A percentile compares a stretch with the other conserved stretches of the same genome.
These are phyloP conservation scores for Empidonax traillii DNA, from an alignment of 2,113 vertebrate genomes.

Conservation along the genomic window DNA sequence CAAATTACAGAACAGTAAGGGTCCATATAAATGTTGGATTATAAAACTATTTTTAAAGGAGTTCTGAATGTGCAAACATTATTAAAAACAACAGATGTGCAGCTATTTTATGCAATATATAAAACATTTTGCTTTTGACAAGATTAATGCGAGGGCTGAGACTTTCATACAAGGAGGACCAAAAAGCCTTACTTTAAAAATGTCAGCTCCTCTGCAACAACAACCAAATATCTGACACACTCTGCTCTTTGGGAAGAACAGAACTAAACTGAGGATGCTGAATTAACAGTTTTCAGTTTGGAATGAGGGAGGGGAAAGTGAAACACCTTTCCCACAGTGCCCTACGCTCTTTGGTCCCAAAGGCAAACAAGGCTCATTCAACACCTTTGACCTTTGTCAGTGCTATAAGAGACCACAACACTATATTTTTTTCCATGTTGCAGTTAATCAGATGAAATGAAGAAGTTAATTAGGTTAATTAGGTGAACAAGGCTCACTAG, in stretches of 20 bases:
- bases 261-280: background rate
- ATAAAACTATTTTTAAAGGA: background rate
- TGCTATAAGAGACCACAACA: background rate
- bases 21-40: background rate
- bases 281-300: background rate
- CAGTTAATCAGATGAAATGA: background rate
- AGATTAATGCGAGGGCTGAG: background rate
- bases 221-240: background rate
- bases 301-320: background rate
- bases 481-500: background rate
- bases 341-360: background rate
- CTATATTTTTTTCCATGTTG: background rate
- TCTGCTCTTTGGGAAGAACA: background rate
- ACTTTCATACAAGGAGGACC: background rate
- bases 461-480: slow-evolving; percentile 36
- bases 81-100: slow-evolving; percentile 22
- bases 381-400: background rate
- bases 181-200: background rate
- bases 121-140: slow-evolving; percentile 11
- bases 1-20: background rate
- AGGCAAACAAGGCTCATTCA: background rate
- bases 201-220: background rate
- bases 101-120: background rate
- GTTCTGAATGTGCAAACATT: background rate
- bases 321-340: background rate